phyloP scores from a whole-genome alignment of 1,140 invertebrate species.

The Augochlora pura region DNA sequence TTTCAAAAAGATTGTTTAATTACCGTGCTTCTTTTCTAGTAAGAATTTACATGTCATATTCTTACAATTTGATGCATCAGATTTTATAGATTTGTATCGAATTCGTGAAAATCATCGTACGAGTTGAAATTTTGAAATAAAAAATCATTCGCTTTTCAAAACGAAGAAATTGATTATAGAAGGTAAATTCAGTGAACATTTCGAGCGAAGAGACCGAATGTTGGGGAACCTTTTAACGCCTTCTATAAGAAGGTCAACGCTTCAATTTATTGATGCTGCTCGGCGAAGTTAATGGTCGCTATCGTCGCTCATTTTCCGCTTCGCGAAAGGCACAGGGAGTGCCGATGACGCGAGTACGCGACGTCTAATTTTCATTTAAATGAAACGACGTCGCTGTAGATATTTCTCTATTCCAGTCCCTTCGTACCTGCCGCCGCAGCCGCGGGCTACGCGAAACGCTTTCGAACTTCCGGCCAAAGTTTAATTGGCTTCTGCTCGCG shows the following conservation, averaged over 20 bases:
- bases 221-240: neutral
- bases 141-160: no score
- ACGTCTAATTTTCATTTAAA: conserved; percentile 78
- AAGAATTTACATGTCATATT: no score
- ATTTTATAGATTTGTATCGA: no score
- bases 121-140: no score
- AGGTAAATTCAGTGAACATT: no score
- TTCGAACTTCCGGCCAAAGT: conserved; percentile 70
- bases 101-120: no score
- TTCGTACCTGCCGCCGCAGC: conserved; percentile 1
- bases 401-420: conserved; percentile 40
- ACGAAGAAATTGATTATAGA: no score
- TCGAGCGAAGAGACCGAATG: no score
- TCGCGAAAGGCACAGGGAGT: conserved; percentile 33
- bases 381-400: conserved; percentile 62
- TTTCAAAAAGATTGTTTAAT: no score
- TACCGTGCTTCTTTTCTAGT: no score
- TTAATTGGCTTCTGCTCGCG: conserved; percentile 72
- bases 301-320: no score
- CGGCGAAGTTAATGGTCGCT: neutral
- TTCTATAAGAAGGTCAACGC: neutral
- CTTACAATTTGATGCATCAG: no score
- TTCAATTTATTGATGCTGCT: neutral
- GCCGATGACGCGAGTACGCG: conserved; percentile 57
- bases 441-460: conserved; percentile 52